These are phyloP conservation scores for Sciurus carolinensis DNA, from an alignment of 2,797 vertebrate genomes.

Conservation along the genomic window DNA sequence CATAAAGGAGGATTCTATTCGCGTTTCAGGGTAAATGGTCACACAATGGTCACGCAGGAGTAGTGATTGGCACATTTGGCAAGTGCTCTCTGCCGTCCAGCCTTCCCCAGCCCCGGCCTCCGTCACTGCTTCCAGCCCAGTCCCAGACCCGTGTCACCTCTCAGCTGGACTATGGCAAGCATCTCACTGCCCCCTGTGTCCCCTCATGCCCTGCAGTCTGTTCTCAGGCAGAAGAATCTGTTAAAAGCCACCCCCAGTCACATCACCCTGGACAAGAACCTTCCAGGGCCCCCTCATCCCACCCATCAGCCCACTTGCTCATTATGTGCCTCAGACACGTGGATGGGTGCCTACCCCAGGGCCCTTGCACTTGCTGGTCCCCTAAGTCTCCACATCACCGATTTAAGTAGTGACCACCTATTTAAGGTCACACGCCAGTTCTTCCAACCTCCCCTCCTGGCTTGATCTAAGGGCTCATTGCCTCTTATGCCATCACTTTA, in stretches of 20 bases:
- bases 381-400: neutral
- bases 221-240: neutral
- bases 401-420: neutral
- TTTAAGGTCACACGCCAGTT: neutral
- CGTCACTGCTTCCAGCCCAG: too few species aligned
- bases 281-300: neutral
- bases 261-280: too few species aligned
- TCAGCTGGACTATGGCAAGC: neutral
- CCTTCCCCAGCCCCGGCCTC: neutral
- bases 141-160: neutral
- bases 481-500: neutral
- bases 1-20: neutral
- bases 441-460: neutral
- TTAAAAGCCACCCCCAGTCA: neutral
- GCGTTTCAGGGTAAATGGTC: too few species aligned
- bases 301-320: fast-evolving
- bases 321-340: neutral
- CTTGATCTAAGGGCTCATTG: fast-evolving
- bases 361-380: neutral
- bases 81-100: neutral
- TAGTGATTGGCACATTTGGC: too few species aligned
- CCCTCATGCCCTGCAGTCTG: fast-evolving
- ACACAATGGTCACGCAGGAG: neutral
- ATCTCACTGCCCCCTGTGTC: neutral
- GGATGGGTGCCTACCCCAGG: neutral